Base-by-base conservation (phyloP, 2,113 vertebrate genomes). In the Elephas maximus region DNA sequence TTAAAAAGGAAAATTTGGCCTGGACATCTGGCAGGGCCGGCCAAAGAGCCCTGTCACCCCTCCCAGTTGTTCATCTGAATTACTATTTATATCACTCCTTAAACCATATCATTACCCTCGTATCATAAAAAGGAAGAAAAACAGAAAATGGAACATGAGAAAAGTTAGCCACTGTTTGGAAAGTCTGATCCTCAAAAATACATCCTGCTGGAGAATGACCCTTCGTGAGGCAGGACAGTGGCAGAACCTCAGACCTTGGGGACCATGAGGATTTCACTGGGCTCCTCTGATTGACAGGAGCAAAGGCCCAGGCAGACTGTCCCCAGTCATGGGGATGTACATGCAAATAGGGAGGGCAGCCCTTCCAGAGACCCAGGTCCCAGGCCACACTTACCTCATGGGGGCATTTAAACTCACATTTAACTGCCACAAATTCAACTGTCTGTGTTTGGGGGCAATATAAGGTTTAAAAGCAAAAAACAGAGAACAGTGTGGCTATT, bases 71-170 rank as follows among this genome's bases (percentile, higher is more conserved):
- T 90, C 92, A 89, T 91, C 85, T 93, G 93, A 67, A 30, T 24
- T 23, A 30, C 89, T 96, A 62, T 98, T 97, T 97, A 88, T 95
- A 95, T 37, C 37, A 21, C 11, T 79, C 8, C 20, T 76, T 48
- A 87, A 85, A 60, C 33, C 15, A 1, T 20, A 33, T 67, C 21
- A 44, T 85, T 92, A 73, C 63, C 23, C 84, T 87, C 67, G 4
- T 80, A 62, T 90, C 94, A 79, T 71, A 90, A 74, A 92, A 94
- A 92, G 23, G 63, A 92, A 94, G 33, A 86, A 92, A 73, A 90
- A 76, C 60, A 76, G 90, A 95, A 87, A 88, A 76, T n/a, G 78
- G 85, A 6, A 82, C 65, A 74, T 67, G 95, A 86, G 78, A 90
- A 97, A 93, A 51, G 51, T 73, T 57, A 80, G 44, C 65, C 67